These are phyloP conservation scores for Drosophila sucinea DNA, from an alignment of 1,140 invertebrate genomes.

Conservation along the genomic window DNA sequence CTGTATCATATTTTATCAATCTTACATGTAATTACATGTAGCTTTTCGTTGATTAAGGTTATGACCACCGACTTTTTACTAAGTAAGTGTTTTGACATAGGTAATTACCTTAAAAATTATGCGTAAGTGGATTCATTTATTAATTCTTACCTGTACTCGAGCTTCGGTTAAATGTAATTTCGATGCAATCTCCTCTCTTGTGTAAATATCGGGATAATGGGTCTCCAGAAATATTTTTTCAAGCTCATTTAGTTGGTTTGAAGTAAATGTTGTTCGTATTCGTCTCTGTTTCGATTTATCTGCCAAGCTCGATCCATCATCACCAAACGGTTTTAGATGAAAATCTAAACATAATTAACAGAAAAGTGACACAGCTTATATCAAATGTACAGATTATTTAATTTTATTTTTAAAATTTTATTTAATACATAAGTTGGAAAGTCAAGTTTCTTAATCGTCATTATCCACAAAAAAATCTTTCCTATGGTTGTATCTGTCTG, in stretches of 20 bases:
- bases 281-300: conserved; percentile 96
- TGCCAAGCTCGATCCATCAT: conserved; percentile 90
- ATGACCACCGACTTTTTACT: no score
- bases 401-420: background rate
- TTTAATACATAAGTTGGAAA: no score
- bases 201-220: conserved; percentile 99
- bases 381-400: background rate
- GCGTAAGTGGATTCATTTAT: background rate
- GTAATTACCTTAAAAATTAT: no score
- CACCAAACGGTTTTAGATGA: conserved; percentile 74
- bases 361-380: background rate
- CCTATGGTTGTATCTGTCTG: no score
- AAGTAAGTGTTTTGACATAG: no score
- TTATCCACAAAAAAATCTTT: no score
- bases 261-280: conserved; percentile 98
- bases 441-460: no score
- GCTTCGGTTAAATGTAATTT: conserved; percentile 99
- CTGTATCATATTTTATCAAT: no score
- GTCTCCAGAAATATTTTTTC: conserved; percentile 98
- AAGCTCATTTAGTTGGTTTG: conserved; percentile 97
- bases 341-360: conserved; percentile 41
- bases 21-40: no score
- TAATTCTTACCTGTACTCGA: conserved; percentile 94
- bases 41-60: no score
- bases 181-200: conserved; percentile 99